These are phyloP conservation scores for Cerastis leucographa DNA, from an alignment of 2,888 invertebrate species.

Conservation along the genomic window DNA sequence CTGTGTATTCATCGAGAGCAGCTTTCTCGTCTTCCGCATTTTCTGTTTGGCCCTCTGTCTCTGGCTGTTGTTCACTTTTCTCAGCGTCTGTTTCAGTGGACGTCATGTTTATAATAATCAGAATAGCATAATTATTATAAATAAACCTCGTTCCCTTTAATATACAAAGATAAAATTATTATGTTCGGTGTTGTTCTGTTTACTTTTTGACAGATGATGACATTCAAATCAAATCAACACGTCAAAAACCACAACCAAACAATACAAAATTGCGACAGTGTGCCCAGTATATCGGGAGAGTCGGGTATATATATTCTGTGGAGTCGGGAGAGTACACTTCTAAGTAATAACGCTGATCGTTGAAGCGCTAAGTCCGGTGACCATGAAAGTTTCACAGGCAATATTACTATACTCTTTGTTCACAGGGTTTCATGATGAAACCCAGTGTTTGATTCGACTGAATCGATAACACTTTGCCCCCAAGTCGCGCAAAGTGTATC, in stretches of 20 bases:
- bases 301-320: too few relatives aligned
- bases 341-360: too few relatives aligned
- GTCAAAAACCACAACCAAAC: conserved; percentile 20
- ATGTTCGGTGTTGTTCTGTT: conserved; percentile 38
- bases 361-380: too few relatives aligned
- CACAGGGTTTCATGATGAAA: too few relatives aligned
- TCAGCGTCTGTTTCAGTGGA: conserved; percentile 81
- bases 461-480: too few relatives aligned
- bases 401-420: too few relatives aligned
- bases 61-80: conserved; percentile 71
- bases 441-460: too few relatives aligned
- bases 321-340: too few relatives aligned
- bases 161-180: conserved; percentile 10
- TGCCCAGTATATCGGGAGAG: conserved; percentile 5
- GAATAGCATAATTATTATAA: conserved; percentile 41
- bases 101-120: conserved; percentile 73
- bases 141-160: conserved; percentile 26
- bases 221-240: conserved; percentile 14
- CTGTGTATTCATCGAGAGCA: conserved; percentile 87
- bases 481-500: background rate
- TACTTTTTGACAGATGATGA: conserved; percentile 46
- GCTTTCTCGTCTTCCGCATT: conserved; percentile 87
- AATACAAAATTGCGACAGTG: background rate
- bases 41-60: conserved; percentile 72
- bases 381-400: too few relatives aligned